Conservation (phyloP, 1,140 invertebrate species). For the Lepidurus couesii region DNA sequence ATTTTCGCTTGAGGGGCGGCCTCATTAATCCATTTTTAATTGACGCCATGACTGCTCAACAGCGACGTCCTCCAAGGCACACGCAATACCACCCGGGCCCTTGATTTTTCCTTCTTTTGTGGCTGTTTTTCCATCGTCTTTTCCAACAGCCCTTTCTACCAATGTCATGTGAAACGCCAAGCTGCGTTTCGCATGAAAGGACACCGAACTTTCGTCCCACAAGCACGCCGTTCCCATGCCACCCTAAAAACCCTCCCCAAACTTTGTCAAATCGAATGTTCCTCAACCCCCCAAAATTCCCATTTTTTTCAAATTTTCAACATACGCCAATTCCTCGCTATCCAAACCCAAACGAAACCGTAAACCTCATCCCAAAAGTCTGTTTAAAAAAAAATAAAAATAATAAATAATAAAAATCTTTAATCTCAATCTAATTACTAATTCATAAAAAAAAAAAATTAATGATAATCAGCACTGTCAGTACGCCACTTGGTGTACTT, state of each 20-base stretch:
- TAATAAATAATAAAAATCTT: too few relatives aligned
- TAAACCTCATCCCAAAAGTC: too few relatives aligned
- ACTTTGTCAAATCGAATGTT: too few relatives aligned
- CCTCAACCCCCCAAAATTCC: background rate
- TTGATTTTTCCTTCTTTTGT: background rate
- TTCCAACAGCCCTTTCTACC: background rate
- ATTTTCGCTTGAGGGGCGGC: background rate
- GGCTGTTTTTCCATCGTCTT: constrained; percentile 4
- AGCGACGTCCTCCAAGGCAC: background rate
- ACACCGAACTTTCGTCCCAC: constrained; percentile 1
- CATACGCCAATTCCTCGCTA: too few relatives aligned
- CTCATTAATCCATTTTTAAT: constrained; percentile 17
- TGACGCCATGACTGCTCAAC: constrained; percentile 13
- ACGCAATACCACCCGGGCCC: constrained; percentile 2
- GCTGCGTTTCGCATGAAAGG: constrained; percentile 15
- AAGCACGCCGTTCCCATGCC: background rate
- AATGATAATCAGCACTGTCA: too few relatives aligned
- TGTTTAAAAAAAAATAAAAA: too few relatives aligned
- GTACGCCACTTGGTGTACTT: too few relatives aligned
- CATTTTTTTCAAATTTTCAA: background rate
- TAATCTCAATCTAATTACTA: too few relatives aligned
- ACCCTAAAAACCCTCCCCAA: background rate
- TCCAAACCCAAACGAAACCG: too few relatives aligned
- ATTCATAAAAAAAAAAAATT: too few relatives aligned
- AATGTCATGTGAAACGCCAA: constrained; percentile 22